phyloP scores from a whole-genome alignment of 2,888 invertebrate genomes.

The Leucophenga montana region DNA sequence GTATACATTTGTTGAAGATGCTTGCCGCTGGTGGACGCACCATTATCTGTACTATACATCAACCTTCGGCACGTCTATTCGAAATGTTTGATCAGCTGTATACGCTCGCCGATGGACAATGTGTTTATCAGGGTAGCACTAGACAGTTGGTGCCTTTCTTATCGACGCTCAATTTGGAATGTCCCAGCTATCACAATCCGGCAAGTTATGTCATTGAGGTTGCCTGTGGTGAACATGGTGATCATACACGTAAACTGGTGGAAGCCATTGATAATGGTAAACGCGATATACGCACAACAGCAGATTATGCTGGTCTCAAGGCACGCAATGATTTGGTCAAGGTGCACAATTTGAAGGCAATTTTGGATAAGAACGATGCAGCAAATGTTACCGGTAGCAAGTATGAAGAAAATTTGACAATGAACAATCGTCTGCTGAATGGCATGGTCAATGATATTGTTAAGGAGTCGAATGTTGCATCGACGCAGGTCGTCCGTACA shows the following conservation, averaged over 20 bases:
- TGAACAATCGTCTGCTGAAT: slow-evolving; percentile 73
- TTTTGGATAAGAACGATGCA: slow-evolving; percentile 76
- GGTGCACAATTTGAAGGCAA: slow-evolving; percentile 74
- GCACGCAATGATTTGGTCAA: slow-evolving; percentile 74
- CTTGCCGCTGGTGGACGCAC: slow-evolving; percentile 92
- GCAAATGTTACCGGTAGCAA: slow-evolving; percentile 67
- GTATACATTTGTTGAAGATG: slow-evolving; percentile 90
- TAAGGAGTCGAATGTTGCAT: slow-evolving; percentile 56
- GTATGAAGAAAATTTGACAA: slow-evolving; percentile 67
- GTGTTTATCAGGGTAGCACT: slow-evolving; percentile 94
- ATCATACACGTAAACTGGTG: slow-evolving; percentile 87
- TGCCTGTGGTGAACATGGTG: slow-evolving; percentile 96
- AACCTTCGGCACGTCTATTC: slow-evolving; percentile 95
- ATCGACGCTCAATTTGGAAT: slow-evolving; percentile 85
- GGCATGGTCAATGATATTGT: slow-evolving; percentile 79
- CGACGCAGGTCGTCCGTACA: slow-evolving; percentile 47
- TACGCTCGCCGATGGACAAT: slow-evolving; percentile 94
- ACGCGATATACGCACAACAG: slow-evolving; percentile 84
- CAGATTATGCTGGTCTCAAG: slow-evolving; percentile 79
- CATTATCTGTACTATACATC: slow-evolving; percentile 93
- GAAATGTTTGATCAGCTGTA: slow-evolving; percentile 98
- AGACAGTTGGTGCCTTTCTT: slow-evolving; percentile 88
- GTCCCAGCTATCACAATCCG: slow-evolving; percentile 97
- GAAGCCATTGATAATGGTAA: slow-evolving; percentile 89
- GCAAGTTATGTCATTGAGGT: slow-evolving; percentile 98